phyloP scores from a whole-genome alignment of 2,797 vertebrate genomes.

The Lithobates sylvaticus region DNA sequence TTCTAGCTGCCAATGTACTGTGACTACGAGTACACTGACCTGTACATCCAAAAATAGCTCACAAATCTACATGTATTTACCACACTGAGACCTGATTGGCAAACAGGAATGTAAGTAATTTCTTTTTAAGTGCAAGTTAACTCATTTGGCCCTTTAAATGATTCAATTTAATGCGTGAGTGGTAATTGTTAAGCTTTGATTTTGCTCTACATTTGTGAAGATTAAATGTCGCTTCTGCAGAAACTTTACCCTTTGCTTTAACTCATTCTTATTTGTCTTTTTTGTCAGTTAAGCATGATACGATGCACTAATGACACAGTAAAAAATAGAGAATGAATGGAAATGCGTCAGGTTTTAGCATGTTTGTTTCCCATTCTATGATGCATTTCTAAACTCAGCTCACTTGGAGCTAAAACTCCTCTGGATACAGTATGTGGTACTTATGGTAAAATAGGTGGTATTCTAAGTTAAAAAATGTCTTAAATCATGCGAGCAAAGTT shows the following conservation, averaged over 20 bases:
- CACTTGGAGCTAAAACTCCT: no score
- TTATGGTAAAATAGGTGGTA: no score
- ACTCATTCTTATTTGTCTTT: neutral
- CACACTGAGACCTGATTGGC: constrained; percentile 19
- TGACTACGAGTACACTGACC: neutral
- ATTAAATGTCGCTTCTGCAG: neutral
- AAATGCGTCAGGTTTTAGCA: neutral
- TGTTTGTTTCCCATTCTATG: neutral
- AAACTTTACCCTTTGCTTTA: constrained; percentile 5
- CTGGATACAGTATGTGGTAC: no score
- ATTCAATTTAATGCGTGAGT: constrained; percentile 45
- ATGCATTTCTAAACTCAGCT: neutral
- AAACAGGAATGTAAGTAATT: constrained; percentile 37
- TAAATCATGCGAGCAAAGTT: no score
- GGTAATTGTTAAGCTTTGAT: constrained; percentile 35
- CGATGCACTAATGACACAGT: neutral
- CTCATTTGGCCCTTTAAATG: constrained; percentile 34
- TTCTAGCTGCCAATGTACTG: neutral
- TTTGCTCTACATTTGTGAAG: neutral
- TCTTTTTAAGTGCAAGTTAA: constrained; percentile 38
- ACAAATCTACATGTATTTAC: neutral
- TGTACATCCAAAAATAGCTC: constrained; percentile 6
- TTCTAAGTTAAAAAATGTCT: no score
- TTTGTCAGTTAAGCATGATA: neutral
- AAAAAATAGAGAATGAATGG: neutral